Base-by-base conservation (phyloP, 2,113 vertebrate genomes). In the Calidris pugnax region DNA sequence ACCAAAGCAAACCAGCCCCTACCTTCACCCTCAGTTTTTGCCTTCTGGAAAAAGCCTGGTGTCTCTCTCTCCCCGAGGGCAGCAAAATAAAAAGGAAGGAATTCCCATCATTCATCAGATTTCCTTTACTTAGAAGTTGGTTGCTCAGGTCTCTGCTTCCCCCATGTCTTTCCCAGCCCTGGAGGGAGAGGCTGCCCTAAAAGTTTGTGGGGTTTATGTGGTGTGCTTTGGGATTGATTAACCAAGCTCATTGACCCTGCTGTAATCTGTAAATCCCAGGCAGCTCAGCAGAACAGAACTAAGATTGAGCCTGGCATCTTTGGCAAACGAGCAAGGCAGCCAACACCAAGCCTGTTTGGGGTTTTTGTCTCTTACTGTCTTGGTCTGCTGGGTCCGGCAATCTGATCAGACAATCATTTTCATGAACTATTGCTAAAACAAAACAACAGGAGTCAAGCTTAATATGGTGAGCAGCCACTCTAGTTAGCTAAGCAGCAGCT, bases 401-500 rank as follows among this genome's bases (percentile, higher is more conserved):
- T 72, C 37, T 72, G 48, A 81, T 78, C 51, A 75, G 43, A 50
- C 20, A 73, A 47, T 41, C 2, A 35, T 66, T 78, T 87, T 81
- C 32, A 47, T 71, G 75, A 87, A 47, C 33, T 33, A 13, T 9
- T 51, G 16, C 43, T 87, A 26, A 85, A 73, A 55, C 3, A 28
- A 86, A 72, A 47, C 68, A 66, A 10, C 4, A 37, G 13, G 10
- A 80, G 32, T 55, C 10, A 12, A 73, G 21, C 11, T 69, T 11
- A 8, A 53, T 69, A 51, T 6, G 41, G 17, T 0, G 0, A 72
- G 26, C 27, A 59, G 28, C 5, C 72, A 50, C 45, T 6, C 9
- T 26, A 59, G 21, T 88, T 95, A 72, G 14, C 75, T 84, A 71
- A 83, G 45, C 24, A 78, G 15, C 22, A 93, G 22, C 14, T 75